These are phyloP conservation scores for Pristis pectinata DNA, from an alignment of 2,797 vertebrate genomes.

Conservation along the genomic window DNA sequence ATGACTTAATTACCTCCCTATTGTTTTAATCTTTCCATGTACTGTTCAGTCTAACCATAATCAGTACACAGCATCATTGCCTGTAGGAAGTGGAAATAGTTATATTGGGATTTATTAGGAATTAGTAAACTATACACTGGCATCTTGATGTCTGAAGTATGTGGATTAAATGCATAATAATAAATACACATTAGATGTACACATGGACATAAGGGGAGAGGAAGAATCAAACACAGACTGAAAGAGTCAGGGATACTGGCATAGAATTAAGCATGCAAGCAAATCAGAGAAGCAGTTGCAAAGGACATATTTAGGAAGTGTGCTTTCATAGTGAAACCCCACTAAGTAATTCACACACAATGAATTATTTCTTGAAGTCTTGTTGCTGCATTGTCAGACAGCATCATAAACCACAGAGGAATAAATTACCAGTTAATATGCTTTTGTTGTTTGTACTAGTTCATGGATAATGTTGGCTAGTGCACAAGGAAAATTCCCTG, in stretches of 20 bases:
- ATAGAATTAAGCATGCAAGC: not conserved
- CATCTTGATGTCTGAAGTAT: conserved; percentile 32
- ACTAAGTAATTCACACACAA: not conserved
- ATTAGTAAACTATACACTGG: conserved; percentile 21
- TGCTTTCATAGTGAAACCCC: not conserved
- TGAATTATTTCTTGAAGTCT: not conserved
- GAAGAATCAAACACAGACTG: not conserved
- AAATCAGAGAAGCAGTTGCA: not conserved
- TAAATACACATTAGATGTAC: not conserved
- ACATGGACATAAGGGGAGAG: not conserved
- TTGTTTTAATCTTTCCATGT: not conserved
- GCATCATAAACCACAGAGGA: not conserved
- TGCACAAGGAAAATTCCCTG: not conserved
- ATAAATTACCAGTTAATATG: not conserved
- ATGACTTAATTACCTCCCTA: not conserved
- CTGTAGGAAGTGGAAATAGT: not conserved
- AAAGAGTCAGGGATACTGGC: not conserved
- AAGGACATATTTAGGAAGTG: not conserved
- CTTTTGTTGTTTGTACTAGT: not conserved
- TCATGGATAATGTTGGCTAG: not conserved
- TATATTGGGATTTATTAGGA: conserved; percentile 26
- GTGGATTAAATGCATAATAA: not conserved
- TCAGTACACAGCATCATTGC: conserved; percentile 1
- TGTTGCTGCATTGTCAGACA: not conserved
- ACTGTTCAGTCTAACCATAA: not conserved